Evolutionary conservation across 2,888 invertebrate genomes (phyloP), one percentile per base, ranked within the genome.

Genomic region (Mechanitis mazaeus): DNA sequence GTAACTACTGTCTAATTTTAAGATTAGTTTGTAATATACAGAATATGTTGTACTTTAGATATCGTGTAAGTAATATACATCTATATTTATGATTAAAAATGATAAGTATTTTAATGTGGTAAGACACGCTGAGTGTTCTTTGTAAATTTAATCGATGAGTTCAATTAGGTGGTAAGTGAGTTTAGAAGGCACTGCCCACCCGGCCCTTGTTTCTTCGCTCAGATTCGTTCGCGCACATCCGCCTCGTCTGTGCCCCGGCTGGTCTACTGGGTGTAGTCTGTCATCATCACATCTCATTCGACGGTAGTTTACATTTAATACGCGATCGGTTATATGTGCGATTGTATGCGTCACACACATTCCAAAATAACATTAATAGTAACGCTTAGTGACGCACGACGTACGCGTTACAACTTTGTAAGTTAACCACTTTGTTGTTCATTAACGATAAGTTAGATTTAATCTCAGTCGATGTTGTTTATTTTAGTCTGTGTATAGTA

Each of bases 381-480:
- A 81, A 81, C 81, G 81, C 79, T 73, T 76, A 69, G 79, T 79
- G 83, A 76, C 80, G 81, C 81, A 80, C 78, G 76, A 72, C 73
- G 71, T 75, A 72, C 78, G 84, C 85, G 84, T 81, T 81, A 76
- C 83, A 77, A 50, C 31, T 78, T 80, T 85, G 81, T 85, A 84
- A 83, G 83, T 87, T 88, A 87, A 87, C 89, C 89, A 89, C 88
- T 86, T 84, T 87, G 88, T 87, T 89, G 89, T 89, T 89, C 89
- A 89, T 88, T 88, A 89, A 84, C 81, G 84, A 80, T 89, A 89
- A 89, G 89, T 84, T 89, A 89, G 88, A 74, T 83, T 84, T 87
- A 89, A 87, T 87, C 83, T 88, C 86, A 85, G 83, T 87, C 80
- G 85, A 85, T 86, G 87, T 87, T 84, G 85, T 85, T 78, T 83